Evolutionary conservation across 2,888 invertebrate species (phyloP), one percentile per base, ranked within the genome.

Genomic region (Aethes cnicana): DNA sequence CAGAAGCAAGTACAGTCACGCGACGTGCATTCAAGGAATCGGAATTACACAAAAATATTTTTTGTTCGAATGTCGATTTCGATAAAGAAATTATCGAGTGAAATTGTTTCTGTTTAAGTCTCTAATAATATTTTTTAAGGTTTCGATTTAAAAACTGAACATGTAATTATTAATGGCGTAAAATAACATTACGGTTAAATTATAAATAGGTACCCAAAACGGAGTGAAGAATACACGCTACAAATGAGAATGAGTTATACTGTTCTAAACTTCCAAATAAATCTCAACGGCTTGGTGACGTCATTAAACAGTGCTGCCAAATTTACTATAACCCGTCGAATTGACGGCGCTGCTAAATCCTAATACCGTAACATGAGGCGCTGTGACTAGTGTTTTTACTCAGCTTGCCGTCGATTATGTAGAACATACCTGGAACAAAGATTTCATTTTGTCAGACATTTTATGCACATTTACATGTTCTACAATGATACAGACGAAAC

Each of bases 341-440:
- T 56, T 56, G 52, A 47, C 47, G 55, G 53, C 53, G 50, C 43
- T 55, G 57, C 14, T 26, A 11, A 9, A 30, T n/a, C 11, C 39
- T 52, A 18, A 11, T 23, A 46, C 36, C 43, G 43, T n/a, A 20
- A 12, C n/a, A 37, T 23, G 20, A 36, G 17, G 18, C 54, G 48
- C n/a, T 37, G 50, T 28, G 47, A 37, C 55, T 61, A 53, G 62
- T 54, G 41, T 53, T 58, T 56, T 56, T 43, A 54, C 57, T 55
- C 41, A 53, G 46, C 26, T 52, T 41, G n/a, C 25, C 14, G 12
- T 14, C 16, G 46, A 50, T 21, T 42, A 20, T 39, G 53, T 49
- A 43, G 33, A 57, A 74, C 72, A 59, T 73, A 73, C 75, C 73
- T 74, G 69, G 32, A 73, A 74, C 63, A 68, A 59, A 59, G 42